phyloP scores from a whole-genome alignment of 2,888 invertebrate genomes.

The Lochmaea crataegi region DNA sequence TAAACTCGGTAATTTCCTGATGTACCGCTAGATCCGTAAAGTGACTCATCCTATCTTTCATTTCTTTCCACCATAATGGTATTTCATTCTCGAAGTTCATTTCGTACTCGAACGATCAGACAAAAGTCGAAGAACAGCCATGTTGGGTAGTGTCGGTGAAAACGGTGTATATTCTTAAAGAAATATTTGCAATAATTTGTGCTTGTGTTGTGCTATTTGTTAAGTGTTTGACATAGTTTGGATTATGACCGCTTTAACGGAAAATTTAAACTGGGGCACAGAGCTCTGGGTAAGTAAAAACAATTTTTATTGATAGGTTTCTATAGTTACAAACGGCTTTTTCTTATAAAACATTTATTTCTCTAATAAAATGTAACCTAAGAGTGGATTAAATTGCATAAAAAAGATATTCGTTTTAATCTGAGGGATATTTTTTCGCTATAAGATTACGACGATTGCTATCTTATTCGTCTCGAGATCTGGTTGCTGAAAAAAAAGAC shows the following conservation, averaged over 20 bases:
- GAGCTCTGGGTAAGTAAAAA: slow-evolving; percentile 74
- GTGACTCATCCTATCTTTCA: slow-evolving; percentile 16
- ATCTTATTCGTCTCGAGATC: slow-evolving; percentile 1
- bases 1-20: neutral
- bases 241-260: slow-evolving; percentile 54
- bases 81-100: slow-evolving; percentile 34
- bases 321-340: slow-evolving; percentile 18
- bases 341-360: neutral
- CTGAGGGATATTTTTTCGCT: slow-evolving; percentile 2
- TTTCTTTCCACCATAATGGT: slow-evolving; percentile 10
- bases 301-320: slow-evolving; percentile 22
- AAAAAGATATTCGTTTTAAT: neutral
- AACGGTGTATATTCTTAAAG: slow-evolving; percentile 54
- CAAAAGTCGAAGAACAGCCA: slow-evolving; percentile 52
- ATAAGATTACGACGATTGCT: neutral
- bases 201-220: slow-evolving; percentile 46
- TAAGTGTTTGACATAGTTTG: slow-evolving; percentile 53
- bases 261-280: slow-evolving; percentile 73
- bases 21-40: slow-evolving; percentile 3
- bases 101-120: slow-evolving; percentile 29
- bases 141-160: slow-evolving; percentile 60
- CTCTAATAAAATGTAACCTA: neutral
- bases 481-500: slow-evolving; percentile 21
- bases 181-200: slow-evolving; percentile 40
- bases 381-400: neutral